Conservation (phyloP, 2,113 vertebrate genomes). For the Apus apus region DNA sequence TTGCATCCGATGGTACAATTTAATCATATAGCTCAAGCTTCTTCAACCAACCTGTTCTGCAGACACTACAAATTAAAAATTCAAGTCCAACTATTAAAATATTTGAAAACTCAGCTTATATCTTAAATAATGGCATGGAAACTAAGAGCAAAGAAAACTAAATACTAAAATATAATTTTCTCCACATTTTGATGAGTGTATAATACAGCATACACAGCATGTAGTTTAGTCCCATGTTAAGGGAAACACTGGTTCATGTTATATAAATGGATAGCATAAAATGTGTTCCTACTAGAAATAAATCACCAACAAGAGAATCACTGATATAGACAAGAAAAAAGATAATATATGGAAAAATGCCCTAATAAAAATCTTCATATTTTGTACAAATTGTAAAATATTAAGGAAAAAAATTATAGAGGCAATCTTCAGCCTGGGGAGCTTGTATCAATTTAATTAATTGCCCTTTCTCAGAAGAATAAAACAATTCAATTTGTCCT, state of each 20-base stretch:
- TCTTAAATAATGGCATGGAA: neutral
- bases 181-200: neutral
- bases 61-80: neutral
- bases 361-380: neutral
- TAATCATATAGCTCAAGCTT: neutral
- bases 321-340: neutral
- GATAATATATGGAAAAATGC: neutral
- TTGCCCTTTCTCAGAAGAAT: neutral
- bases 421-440: neutral
- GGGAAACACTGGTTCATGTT: neutral
- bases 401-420: neutral
- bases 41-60: neutral
- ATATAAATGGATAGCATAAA: neutral
- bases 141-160: neutral
- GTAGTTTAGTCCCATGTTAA: conserved; percentile 21
- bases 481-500: neutral
- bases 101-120: neutral
- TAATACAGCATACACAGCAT: neutral
- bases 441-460: conserved; percentile 27
- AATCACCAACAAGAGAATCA: conserved; percentile 16
- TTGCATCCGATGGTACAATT: neutral
- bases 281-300: neutral
- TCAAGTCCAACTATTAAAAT: neutral
- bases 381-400: neutral
- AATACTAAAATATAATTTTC: neutral